Conservation (phyloP, 1,140 invertebrate genomes). For the Drosophila neocordata region DNA sequence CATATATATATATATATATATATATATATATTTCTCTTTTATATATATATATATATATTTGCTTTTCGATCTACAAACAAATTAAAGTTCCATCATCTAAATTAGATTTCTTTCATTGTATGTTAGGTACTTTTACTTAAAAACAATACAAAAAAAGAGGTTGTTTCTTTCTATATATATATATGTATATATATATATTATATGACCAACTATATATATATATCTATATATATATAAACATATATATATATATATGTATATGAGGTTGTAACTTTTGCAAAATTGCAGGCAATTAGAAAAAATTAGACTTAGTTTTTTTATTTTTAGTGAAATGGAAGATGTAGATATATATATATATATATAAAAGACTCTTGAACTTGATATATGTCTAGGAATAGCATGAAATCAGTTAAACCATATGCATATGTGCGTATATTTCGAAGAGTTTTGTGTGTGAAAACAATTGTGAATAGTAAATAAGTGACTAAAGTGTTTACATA, state of each 20-base stretch:
- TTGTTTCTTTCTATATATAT: neutral
- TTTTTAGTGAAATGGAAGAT: slow-evolving; percentile 1
- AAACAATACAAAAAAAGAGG: slow-evolving; percentile 23
- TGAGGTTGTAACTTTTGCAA: slow-evolving; percentile 5
- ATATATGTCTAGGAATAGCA: neutral
- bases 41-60: slow-evolving; percentile 12
- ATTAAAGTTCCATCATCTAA: slow-evolving; percentile 23
- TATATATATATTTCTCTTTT: neutral
- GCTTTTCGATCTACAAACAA: slow-evolving; percentile 13
- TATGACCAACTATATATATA: slow-evolving; percentile 11
- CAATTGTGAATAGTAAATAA: too few species aligned
- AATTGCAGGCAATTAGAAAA: slow-evolving; percentile 5
- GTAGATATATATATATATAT: neutral
- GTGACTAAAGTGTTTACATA: too few species aligned
- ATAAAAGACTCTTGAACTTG: neutral
- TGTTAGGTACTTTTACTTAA: slow-evolving; percentile 55
- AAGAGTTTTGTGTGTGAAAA: neutral
- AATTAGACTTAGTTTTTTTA: neutral
- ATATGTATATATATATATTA: slow-evolving; percentile 3
- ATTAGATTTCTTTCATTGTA: slow-evolving; percentile 21
- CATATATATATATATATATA: slow-evolving; percentile 20
- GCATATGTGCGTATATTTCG: neutral
- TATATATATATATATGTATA: neutral
- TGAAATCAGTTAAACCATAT: neutral
- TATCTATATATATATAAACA: neutral